These are phyloP conservation scores for Cenopis cana DNA, from an alignment of 2,888 invertebrate species.

Conservation along the genomic window DNA sequence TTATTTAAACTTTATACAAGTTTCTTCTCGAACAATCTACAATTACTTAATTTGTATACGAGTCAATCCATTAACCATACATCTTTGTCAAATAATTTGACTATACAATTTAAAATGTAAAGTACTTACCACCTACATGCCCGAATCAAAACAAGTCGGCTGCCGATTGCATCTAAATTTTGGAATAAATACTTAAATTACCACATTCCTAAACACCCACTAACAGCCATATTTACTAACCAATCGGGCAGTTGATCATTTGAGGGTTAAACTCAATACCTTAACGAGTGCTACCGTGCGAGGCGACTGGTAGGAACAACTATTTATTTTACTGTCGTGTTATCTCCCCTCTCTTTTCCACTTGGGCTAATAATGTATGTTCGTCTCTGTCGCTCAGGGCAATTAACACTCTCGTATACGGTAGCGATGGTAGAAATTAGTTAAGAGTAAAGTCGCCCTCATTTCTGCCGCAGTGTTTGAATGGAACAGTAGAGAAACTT, in stretches of 20 bases:
- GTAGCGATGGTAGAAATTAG: constrained; percentile 51
- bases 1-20: too few relatives aligned
- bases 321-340: constrained; percentile 46
- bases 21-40: too few relatives aligned
- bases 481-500: constrained; percentile 20
- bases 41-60: not conserved
- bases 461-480: constrained; percentile 32
- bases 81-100: not conserved
- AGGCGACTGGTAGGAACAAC: constrained; percentile 44
- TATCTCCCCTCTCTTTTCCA: constrained; percentile 27
- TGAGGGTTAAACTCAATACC: constrained; percentile 45
- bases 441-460: constrained; percentile 48
- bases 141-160: constrained; percentile 1
- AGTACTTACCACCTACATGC: constrained; percentile 13
- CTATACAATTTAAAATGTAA: constrained; percentile 10
- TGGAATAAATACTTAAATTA: constrained; percentile 18
- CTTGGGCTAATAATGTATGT: constrained; percentile 10
- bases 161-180: constrained; percentile 29
- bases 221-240: constrained; percentile 20
- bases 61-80: not conserved
- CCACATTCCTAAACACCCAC: constrained; percentile 31
- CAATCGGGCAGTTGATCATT: constrained; percentile 37
- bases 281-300: constrained; percentile 44
- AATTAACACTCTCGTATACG: constrained; percentile 51
- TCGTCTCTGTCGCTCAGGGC: constrained; percentile 41